phyloP scores from a whole-genome alignment of 1,140 invertebrate species.

The Heliconius himera region DNA sequence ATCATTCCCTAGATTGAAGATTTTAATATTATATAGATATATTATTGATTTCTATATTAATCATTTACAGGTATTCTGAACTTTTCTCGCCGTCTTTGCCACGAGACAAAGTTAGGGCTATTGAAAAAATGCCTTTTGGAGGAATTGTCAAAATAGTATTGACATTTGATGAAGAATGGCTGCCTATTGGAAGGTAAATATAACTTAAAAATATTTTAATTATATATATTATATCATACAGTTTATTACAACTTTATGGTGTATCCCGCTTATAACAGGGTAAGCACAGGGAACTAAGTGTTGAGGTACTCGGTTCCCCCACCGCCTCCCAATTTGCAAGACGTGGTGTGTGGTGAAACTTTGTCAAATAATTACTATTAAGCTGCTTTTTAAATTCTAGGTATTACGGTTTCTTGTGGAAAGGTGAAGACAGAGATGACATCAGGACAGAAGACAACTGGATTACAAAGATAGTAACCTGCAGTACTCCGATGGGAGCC shows the following conservation, averaged over 20 bases:
- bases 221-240: no score
- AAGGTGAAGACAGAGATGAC: slow-evolving; percentile 41
- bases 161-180: slow-evolving; percentile 46
- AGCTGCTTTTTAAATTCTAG: slow-evolving; percentile 2
- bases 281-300: no score
- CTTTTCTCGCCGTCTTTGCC: slow-evolving; percentile 55
- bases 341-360: no score
- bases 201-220: no score
- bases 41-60: background rate
- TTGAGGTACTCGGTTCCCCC: no score
- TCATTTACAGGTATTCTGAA: slow-evolving; percentile 49
- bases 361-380: background rate
- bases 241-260: no score
- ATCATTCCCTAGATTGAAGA: no score
- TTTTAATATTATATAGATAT: no score
- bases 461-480: slow-evolving; percentile 45
- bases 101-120: slow-evolving; percentile 48
- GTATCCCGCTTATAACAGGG: no score
- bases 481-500: slow-evolving; percentile 41
- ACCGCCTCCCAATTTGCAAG: no score
- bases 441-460: slow-evolving; percentile 48
- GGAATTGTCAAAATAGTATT: slow-evolving; percentile 59
- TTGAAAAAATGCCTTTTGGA: slow-evolving; percentile 56
- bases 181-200: slow-evolving; percentile 33
- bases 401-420: slow-evolving; percentile 49